A percentile compares a stretch with the other conserved stretches of the same genome.
phyloP scores from a whole-genome alignment of 2,888 invertebrate species.

The Eupithecia abbreviata region DNA sequence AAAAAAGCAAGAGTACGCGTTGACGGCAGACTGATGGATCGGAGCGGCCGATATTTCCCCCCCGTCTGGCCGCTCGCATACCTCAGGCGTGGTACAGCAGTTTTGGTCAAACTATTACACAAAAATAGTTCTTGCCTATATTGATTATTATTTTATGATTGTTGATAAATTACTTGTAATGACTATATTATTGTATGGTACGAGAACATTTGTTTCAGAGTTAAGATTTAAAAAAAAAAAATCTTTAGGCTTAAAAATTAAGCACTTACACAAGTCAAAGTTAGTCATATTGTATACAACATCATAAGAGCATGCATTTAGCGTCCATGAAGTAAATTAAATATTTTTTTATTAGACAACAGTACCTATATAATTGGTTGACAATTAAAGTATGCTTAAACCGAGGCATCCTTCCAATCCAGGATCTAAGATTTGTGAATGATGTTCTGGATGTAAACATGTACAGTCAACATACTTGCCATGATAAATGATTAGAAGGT shows the following conservation, averaged over 20 bases:
- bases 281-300: background rate
- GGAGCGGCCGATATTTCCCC: too few species aligned
- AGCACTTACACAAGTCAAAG: too few species aligned
- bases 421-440: background rate
- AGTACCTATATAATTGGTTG: background rate
- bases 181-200: background rate
- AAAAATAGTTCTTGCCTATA: background rate
- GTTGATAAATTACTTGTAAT: background rate
- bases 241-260: too few species aligned
- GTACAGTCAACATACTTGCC: background rate
- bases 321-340: background rate
- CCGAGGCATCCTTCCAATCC: background rate
- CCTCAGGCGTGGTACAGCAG: too few species aligned
- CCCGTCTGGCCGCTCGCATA: too few species aligned
- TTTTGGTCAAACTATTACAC: background rate
- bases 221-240: too few species aligned
- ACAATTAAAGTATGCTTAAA: background rate
- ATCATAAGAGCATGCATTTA: background rate
- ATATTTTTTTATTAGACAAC: too few species aligned
- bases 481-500: background rate
- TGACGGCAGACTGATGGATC: too few species aligned
- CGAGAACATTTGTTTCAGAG: too few species aligned
- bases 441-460: background rate
- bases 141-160: background rate
- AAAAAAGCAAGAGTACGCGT: too few species aligned